Percentiles rank a stretch among this genome's conserved stretches.
These are phyloP conservation scores for Bubo blakistoni DNA, from an alignment of 2,113 vertebrate genomes.

Conservation along the genomic window DNA sequence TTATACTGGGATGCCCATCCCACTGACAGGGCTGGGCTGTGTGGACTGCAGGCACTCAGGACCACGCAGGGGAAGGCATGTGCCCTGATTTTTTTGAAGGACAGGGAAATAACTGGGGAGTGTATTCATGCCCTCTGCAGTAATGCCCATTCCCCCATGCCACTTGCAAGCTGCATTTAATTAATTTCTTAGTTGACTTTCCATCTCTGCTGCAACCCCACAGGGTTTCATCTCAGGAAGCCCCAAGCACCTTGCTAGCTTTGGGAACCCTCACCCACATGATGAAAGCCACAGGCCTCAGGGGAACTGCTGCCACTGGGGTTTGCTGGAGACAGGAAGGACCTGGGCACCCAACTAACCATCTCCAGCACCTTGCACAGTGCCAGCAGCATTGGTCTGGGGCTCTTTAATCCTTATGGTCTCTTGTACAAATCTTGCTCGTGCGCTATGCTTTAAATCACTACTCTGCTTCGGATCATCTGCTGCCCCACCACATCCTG, in stretches of 20 bases:
- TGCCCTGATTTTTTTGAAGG: background rate
- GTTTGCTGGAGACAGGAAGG: background rate
- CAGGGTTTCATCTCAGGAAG: background rate
- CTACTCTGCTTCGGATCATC: background rate
- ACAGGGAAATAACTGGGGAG: background rate
- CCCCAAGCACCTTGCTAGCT: background rate
- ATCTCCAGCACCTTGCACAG: background rate
- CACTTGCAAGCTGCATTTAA: background rate
- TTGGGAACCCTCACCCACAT: background rate
- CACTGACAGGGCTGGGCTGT: fast-evolving
- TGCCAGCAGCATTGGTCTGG: background rate
- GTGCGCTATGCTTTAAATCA: background rate
- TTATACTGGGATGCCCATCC: background rate
- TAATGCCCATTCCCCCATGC: background rate
- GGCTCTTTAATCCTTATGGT: background rate
- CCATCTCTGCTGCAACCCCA: background rate
- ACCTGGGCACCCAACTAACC: fast-evolving
- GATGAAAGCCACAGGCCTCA: fast-evolving
- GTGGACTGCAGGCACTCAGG: background rate
- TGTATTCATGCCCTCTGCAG: background rate
- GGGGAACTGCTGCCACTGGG: background rate
- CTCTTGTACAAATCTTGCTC: background rate
- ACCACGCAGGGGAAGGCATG: background rate
- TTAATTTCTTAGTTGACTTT: background rate
- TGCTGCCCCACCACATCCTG: background rate